Evolutionary conservation across 2,888 invertebrate species (phyloP).

Genomic region (Zhuqinia jingwanae): DNA sequence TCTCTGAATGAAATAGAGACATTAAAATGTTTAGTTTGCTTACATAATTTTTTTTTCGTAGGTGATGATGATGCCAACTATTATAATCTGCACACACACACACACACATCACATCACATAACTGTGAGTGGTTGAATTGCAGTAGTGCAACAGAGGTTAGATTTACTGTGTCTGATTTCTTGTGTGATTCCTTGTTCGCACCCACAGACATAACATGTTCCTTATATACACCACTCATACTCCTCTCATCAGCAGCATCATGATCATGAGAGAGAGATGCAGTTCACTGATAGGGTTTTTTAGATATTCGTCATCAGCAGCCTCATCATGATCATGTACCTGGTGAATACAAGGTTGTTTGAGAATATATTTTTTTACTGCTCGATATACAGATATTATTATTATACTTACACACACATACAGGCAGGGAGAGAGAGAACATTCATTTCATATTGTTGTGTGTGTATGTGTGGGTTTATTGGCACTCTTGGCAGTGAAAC

Average conservation of each 20-base stretch:
- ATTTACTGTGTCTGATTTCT: conserved; percentile 4
- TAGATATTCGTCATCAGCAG: conserved; percentile 22
- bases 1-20: not conserved
- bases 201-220: not conserved
- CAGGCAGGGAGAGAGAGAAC: too few relatives aligned
- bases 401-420: not conserved
- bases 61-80: too few relatives aligned
- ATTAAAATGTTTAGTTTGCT: not conserved
- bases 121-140: not conserved
- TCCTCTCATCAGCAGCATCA: too few relatives aligned
- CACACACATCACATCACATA: not conserved
- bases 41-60: conserved; percentile 17
- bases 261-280: conserved; percentile 34
- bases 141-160: not conserved
- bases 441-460: not conserved
- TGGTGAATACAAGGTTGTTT: conserved; percentile 36
- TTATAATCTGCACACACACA: not conserved
- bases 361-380: conserved; percentile 27
- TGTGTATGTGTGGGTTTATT: conserved; percentile 41
- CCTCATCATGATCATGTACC: not conserved
- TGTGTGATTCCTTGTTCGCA: not conserved
- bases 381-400: not conserved
- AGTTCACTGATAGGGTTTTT: conserved; percentile 1
- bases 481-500: conserved; percentile 51
- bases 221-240: too few relatives aligned